A percentile compares a stretch with the other conserved stretches of the same genome.
Evolutionary conservation across 2,888 invertebrate genomes (phyloP).

Genomic region (Poecilobothrus nobilitatus): DNA sequence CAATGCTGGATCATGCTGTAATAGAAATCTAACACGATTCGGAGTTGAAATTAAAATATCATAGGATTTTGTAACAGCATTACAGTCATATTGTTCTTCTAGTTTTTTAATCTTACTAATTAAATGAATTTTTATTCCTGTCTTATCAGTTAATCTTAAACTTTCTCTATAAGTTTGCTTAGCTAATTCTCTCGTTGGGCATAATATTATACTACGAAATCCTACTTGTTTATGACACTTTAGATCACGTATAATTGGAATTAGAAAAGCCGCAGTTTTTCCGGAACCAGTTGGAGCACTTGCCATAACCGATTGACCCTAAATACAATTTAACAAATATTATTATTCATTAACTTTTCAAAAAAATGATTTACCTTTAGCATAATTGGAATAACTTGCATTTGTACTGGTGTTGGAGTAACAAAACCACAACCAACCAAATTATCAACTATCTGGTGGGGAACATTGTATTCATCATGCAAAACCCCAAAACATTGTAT

Average conservation of each 20-base stretch:
- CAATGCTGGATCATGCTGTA: constrained; percentile 69
- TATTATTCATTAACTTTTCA: constrained; percentile 6
- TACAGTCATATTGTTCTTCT: constrained; percentile 60
- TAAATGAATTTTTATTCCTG: constrained; percentile 64
- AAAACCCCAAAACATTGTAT: constrained; percentile 62
- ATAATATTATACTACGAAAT: constrained; percentile 77
- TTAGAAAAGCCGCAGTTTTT: constrained; percentile 89
- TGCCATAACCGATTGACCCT: constrained; percentile 76
- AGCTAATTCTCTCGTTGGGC: constrained; percentile 90
- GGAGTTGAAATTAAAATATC: constrained; percentile 93
- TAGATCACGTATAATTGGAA: constrained; percentile 76
- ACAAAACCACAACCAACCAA: constrained; percentile 60
- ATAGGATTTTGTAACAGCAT: constrained; percentile 55
- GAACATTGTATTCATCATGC: constrained; percentile 48
- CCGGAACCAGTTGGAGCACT: constrained; percentile 98
- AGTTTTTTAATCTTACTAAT: constrained; percentile 72
- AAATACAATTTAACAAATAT: constrained; percentile 13
- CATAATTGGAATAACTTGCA: constrained; percentile 88
- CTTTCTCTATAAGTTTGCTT: constrained; percentile 83
- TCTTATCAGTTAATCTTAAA: constrained; percentile 61
- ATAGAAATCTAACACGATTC: constrained; percentile 75
- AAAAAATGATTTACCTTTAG: constrained; percentile 49
- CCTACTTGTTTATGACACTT: constrained; percentile 62
- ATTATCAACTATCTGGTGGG: constrained; percentile 55
- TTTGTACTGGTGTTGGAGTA: constrained; percentile 81